Evolutionary conservation across 1,140 invertebrate genomes (phyloP).

Genomic region (Magallana ariakensis): DNA sequence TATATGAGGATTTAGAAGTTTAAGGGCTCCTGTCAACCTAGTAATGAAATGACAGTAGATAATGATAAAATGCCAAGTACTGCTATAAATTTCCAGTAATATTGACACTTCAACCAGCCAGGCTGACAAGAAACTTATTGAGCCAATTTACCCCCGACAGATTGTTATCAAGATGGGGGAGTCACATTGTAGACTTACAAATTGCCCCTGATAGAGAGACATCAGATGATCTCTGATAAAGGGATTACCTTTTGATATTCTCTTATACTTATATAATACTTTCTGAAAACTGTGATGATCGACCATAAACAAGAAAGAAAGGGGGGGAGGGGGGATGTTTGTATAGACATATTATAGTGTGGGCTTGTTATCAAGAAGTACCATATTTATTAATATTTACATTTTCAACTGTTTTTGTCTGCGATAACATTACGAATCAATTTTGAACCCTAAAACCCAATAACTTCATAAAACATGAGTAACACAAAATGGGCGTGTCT

Average conservation of each 20-base stretch:
- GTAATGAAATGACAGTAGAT: neutral
- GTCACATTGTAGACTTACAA: neutral
- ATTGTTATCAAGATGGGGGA: neutral
- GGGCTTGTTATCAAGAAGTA: neutral
- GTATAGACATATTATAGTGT: neutral
- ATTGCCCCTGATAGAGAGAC: neutral
- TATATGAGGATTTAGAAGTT: no score
- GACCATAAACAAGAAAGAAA: no score
- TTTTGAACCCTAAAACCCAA: no score
- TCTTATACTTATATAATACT: constrained; percentile 11
- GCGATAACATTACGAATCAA: no score
- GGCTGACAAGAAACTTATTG: neutral
- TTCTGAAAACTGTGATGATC: no score
- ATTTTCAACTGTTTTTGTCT: no score
- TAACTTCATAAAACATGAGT: no score
- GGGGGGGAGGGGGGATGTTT: no score
- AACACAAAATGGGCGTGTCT: no score
- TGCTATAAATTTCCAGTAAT: neutral
- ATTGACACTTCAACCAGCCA: neutral
- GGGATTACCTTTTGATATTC: neutral
- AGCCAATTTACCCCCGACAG: neutral
- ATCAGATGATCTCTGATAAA: constrained; percentile 1
- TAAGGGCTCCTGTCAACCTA: no score
- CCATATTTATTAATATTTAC: no score
- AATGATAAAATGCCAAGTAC: neutral